Conservation (phyloP, 1,140 invertebrate species). For the Nasonia vitripennis region DNA sequence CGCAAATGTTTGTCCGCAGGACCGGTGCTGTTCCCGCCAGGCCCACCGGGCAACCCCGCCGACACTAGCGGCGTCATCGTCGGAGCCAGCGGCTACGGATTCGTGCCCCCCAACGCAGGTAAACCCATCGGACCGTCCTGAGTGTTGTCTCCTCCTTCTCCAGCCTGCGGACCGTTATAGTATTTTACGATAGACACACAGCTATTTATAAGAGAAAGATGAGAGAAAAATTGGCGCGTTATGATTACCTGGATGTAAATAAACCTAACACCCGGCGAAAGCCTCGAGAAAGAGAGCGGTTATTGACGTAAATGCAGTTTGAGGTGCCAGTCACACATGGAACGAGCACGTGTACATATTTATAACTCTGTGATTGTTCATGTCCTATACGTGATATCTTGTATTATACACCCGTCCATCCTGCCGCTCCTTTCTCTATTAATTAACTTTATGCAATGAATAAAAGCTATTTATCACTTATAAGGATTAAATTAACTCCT, state of each 20-base stretch:
- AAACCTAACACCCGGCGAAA: neutral
- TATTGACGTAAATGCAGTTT: neutral
- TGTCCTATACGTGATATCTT: neutral
- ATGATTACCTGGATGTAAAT: constrained; percentile 40
- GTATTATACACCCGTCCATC: constrained; percentile 14
- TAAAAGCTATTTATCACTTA: constrained; percentile 52
- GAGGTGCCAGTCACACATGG: neutral
- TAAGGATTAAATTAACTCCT: constrained; percentile 16
- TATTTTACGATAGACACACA: neutral
- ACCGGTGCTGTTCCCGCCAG: constrained; percentile 82
- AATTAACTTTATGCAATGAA: constrained; percentile 54
- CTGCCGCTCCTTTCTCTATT: constrained; percentile 24
- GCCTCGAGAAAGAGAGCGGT: neutral
- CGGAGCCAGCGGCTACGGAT: constrained; percentile 84
- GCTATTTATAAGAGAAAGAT: neutral
- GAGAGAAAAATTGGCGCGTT: constrained; percentile 6
- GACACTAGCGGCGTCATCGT: constrained; percentile 83
- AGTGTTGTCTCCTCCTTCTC: neutral
- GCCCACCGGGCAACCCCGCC: constrained; percentile 77
- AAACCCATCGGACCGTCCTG: constrained; percentile 58
- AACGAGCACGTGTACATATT: constrained; percentile 34
- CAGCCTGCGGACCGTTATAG: neutral
- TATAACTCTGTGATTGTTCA: constrained; percentile 36
- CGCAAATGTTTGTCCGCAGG: constrained; percentile 71
- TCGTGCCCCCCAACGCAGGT: constrained; percentile 81